Percentiles rank a stretch among this genome's conserved stretches.
phyloP scores from a whole-genome alignment of 2,888 invertebrate species.

The Anthrax anthrax region DNA sequence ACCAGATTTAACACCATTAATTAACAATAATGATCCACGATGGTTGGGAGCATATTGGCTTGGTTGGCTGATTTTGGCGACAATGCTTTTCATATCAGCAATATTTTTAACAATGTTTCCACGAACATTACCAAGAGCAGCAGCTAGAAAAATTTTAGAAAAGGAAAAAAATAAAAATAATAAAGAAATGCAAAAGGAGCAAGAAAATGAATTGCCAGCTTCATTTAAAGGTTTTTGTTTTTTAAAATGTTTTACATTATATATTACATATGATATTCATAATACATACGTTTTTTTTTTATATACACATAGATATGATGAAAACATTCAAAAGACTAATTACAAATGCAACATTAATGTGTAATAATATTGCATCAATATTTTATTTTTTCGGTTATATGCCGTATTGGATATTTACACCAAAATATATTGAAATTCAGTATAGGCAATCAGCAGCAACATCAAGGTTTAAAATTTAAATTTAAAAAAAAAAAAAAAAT shows the following conservation, averaged over 20 bases:
- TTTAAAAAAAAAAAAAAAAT: neutral
- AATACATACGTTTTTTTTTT: too few relatives aligned
- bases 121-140: constrained; percentile 50
- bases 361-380: constrained; percentile 56
- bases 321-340: constrained; percentile 46
- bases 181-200: neutral
- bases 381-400: constrained; percentile 57
- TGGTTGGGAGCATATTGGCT: constrained; percentile 81
- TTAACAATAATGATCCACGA: constrained; percentile 51
- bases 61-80: constrained; percentile 52
- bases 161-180: constrained; percentile 20
- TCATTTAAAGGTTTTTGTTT: constrained; percentile 32
- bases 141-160: constrained; percentile 38
- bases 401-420: constrained; percentile 68
- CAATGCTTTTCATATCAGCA: constrained; percentile 43
- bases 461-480: constrained; percentile 32
- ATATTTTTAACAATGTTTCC: constrained; percentile 51
- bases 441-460: constrained; percentile 61
- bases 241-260: neutral
- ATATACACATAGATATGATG: constrained; percentile 39
- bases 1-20: constrained; percentile 47
- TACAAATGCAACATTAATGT: constrained; percentile 52
- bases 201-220: constrained; percentile 25
- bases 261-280: neutral
- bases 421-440: constrained; percentile 72